Percentiles rank a stretch among this genome's conserved stretches.
These are phyloP conservation scores for Eriosoma lanigerum DNA, from an alignment of 1,140 invertebrate species.

Conservation along the genomic window DNA sequence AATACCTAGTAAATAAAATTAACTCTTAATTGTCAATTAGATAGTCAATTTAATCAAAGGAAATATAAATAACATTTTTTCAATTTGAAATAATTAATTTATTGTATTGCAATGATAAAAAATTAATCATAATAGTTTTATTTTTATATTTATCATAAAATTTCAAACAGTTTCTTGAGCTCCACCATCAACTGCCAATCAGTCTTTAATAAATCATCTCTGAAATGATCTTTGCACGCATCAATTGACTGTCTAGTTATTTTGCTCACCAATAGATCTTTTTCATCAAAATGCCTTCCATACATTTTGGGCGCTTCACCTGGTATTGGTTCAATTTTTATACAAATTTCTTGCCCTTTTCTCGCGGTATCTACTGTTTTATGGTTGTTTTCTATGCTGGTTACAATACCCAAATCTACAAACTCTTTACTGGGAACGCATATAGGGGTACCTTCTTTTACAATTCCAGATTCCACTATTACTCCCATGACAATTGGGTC, in stretches of 20 bases:
- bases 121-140: no score
- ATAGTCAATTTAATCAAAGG: neutral
- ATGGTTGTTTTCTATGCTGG: constrained; percentile 89
- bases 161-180: constrained; percentile 96
- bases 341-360: constrained; percentile 96
- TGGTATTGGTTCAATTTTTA: constrained; percentile 95
- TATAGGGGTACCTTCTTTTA: constrained; percentile 94
- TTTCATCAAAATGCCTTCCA: constrained; percentile 96
- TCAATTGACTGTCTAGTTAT: constrained; percentile 97
- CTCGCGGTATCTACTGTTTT: constrained; percentile 88
- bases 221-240: constrained; percentile 98
- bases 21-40: no score
- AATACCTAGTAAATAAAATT: no score
- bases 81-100: constrained; percentile 16
- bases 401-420: constrained; percentile 90
- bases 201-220: constrained; percentile 91
- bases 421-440: constrained; percentile 97
- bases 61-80: neutral
- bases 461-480: constrained; percentile 90
- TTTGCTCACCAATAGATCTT: constrained; percentile 94
- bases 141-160: constrained; percentile 76
- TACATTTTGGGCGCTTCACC: constrained; percentile 98
- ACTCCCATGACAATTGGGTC: constrained; percentile 98
- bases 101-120: constrained; percentile 20
- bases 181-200: constrained; percentile 99